A percentile compares a stretch with the other conserved stretches of the same genome.
Conservation (phyloP, 92 coral and sea anemone genomes). For the Pocillopora meandrina region DNA sequence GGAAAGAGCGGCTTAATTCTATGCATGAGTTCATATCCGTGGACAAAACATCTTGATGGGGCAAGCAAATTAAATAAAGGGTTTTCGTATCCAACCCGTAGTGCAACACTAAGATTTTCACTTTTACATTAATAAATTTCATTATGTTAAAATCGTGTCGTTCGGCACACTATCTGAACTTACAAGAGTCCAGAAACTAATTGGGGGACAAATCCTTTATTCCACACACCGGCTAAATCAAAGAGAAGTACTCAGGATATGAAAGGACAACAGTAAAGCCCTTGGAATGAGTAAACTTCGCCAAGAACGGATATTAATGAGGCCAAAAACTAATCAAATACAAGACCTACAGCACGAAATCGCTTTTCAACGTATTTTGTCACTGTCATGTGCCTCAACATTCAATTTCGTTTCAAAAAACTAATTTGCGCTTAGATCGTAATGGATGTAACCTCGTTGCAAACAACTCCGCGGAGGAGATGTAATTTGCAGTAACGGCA, state of each 20-base stretch:
- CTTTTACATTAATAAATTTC: not conserved
- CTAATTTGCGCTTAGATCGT: not conserved
- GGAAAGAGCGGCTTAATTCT: slow-evolving; percentile 1
- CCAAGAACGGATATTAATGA: slow-evolving; percentile 6
- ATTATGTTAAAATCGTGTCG: not conserved
- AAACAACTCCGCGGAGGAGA: not conserved
- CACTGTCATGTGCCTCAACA: not conserved
- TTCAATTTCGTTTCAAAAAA: not conserved
- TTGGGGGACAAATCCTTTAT: not conserved
- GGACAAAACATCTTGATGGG: slow-evolving; percentile 28
- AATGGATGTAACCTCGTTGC: slow-evolving; percentile 1
- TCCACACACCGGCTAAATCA: slow-evolving; percentile 20
- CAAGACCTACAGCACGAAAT: not conserved
- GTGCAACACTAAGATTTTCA: not conserved
- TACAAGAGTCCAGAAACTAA: no score
- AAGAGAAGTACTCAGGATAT: not conserved
- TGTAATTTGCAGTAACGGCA: not conserved
- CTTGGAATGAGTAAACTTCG: not conserved
- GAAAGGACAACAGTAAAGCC: not conserved
- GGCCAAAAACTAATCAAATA: not conserved
- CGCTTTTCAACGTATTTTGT: not conserved
- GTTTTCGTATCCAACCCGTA: not conserved
- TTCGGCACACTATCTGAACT: not conserved
- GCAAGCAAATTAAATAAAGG: slow-evolving; percentile 26
- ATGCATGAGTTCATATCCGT: slow-evolving; percentile 19